A percentile compares a stretch with the other conserved stretches of the same genome.
Conservation (phyloP, 2,797 vertebrate species). For the Thalassophryne amazonica region DNA sequence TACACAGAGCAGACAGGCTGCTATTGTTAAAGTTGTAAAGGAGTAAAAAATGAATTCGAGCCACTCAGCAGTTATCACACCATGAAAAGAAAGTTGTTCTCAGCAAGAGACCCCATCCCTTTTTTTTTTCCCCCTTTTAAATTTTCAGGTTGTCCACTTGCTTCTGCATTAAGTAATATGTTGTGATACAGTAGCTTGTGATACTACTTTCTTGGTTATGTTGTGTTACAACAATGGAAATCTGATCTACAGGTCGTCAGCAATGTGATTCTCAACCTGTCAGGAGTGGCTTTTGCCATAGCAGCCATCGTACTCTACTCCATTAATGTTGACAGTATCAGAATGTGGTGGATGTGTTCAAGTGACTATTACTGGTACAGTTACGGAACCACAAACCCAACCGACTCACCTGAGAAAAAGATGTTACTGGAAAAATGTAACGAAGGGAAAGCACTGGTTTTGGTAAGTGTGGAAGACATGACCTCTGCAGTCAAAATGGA, state of each 20-base stretch:
- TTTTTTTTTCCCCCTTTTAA: no score
- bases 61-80: no score
- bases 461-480: constrained; percentile 16
- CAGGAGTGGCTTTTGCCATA: constrained; percentile 46
- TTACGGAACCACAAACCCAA: fast-evolving
- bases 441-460: fast-evolving
- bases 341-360: fast-evolving
- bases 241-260: constrained; percentile 64
- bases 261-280: constrained; percentile 49
- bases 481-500: not conserved
- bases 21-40: no score
- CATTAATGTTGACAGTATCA: fast-evolving
- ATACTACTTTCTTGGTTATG: no score
- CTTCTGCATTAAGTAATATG: no score
- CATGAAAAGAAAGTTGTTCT: no score
- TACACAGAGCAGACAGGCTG: no score
- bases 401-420: fast-evolving
- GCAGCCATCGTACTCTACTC: constrained; percentile 54
- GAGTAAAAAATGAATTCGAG: no score
- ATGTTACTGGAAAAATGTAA: not conserved
- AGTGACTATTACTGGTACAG: fast-evolving
- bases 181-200: no score
- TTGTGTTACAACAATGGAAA: no score
- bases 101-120: no score
- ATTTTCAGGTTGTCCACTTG: no score